Conservation (phyloP, 2,113 vertebrate species). For the Mustela nigripes region DNA sequence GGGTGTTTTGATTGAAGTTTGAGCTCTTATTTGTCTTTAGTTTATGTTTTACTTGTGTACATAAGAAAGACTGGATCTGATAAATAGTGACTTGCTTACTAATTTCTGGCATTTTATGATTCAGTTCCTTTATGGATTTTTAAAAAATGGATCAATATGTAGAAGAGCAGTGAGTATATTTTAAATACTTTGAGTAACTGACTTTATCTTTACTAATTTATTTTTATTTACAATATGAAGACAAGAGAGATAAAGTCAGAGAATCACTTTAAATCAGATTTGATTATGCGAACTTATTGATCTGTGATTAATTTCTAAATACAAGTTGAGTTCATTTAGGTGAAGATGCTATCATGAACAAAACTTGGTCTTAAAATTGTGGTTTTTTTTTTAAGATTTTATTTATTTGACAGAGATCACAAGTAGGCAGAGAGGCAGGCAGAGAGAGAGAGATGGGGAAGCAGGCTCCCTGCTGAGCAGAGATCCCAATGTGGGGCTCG, state of each 20-base stretch:
- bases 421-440: too few relatives aligned
- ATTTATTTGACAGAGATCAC: too few relatives aligned
- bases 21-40: not conserved
- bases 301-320: not conserved
- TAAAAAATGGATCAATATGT: not conserved
- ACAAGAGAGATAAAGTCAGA: not conserved
- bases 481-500: too few relatives aligned
- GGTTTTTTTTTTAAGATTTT: too few relatives aligned
- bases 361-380: not conserved
- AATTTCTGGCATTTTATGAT: not conserved
- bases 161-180: not conserved
- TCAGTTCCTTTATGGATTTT: not conserved
- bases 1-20: not conserved
- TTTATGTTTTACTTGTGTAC: not conserved
- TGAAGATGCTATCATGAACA: not conserved
- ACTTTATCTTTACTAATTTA: not conserved
- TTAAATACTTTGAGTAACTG: not conserved
- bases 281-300: not conserved
- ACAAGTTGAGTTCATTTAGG: not conserved
- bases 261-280: not conserved
- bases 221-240: not conserved
- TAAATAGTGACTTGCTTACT: not conserved
- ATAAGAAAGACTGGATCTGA: not conserved
- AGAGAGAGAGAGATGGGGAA: too few relatives aligned
- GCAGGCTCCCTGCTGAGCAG: too few relatives aligned